These are phyloP conservation scores for Lineus longissimus DNA, from an alignment of 1,140 invertebrate genomes.

Conservation along the genomic window DNA sequence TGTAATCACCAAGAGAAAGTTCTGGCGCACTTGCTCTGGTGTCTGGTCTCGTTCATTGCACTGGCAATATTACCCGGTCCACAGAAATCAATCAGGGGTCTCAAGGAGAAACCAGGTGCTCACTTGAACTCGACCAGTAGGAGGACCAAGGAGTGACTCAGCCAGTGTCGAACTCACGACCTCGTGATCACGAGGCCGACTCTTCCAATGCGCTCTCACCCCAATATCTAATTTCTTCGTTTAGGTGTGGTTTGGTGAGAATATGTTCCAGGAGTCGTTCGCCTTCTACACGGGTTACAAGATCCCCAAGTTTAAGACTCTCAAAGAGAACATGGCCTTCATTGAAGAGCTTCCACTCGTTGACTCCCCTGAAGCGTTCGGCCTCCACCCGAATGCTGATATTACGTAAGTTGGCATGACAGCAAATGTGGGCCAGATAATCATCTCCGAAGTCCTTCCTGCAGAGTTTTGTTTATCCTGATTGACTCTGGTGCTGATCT, in stretches of 20 bases:
- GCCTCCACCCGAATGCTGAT: constrained; percentile 89
- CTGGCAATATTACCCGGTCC: neutral
- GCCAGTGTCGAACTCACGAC: no score
- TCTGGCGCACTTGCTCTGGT: no score
- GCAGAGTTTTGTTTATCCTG: neutral
- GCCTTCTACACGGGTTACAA: constrained; percentile 49
- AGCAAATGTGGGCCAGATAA: neutral
- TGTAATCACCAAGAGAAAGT: no score
- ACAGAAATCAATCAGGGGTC: no score
- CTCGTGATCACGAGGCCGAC: neutral
- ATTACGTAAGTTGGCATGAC: constrained; percentile 62
- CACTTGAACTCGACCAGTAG: no score
- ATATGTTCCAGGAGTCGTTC: constrained; percentile 48
- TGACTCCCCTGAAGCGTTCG: constrained; percentile 92
- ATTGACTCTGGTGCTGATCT: neutral
- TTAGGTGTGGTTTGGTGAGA: constrained; percentile 51
- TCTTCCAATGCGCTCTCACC: neutral
- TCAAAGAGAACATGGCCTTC: constrained; percentile 37
- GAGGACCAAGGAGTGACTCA: no score
- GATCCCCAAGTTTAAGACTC: constrained; percentile 37
- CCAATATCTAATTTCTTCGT: constrained; percentile 3
- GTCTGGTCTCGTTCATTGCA: neutral
- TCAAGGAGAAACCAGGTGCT: no score
- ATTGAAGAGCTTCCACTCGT: constrained; percentile 79
- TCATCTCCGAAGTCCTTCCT: neutral